Percentiles rank a stretch among this genome's conserved stretches.
Conservation (phyloP, 2,888 invertebrate species). For the Aromia moschata region DNA sequence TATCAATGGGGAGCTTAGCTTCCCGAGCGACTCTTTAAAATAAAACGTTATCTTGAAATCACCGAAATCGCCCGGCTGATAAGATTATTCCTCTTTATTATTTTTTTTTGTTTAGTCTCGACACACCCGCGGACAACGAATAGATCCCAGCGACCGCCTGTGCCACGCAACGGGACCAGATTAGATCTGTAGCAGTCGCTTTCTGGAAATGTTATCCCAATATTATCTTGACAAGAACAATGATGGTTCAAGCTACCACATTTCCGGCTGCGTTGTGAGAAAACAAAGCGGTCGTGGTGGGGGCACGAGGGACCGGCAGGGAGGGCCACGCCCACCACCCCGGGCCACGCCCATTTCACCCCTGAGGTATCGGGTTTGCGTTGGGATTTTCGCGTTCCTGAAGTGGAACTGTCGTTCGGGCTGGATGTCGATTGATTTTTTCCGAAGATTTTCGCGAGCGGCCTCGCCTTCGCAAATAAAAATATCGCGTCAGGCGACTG, state of each 20-base stretch:
- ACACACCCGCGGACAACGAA: conserved; percentile 10
- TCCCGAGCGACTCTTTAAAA: conserved; percentile 38
- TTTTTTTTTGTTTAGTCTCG: conserved; percentile 13
- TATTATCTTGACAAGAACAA: conserved; percentile 65
- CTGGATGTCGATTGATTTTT: conserved; percentile 54
- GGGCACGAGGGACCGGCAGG: conserved; percentile 54
- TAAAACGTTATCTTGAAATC: conserved; percentile 41
- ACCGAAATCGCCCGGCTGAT: conserved; percentile 28
- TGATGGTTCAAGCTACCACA: conserved; percentile 65
- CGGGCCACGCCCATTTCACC: conserved; percentile 60
- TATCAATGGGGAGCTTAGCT: conserved; percentile 16
- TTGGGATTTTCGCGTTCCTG: conserved; percentile 56
- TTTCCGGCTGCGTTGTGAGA: conserved; percentile 63
- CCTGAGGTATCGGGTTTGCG: conserved; percentile 57
- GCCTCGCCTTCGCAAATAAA: conserved; percentile 10
- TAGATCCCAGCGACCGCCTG: conserved; percentile 3
- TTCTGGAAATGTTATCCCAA: conserved; percentile 63
- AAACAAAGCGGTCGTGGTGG: conserved; percentile 62
- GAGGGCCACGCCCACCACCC: conserved; percentile 50
- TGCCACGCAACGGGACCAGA: conserved; percentile 39
- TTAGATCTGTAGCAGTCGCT: conserved; percentile 50
- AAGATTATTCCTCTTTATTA: too few relatives aligned
- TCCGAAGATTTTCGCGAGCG: conserved; percentile 2
- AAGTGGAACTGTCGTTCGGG: conserved; percentile 53
- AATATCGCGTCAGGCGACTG: conserved; percentile 5